Evolutionary conservation across 2,113 vertebrate genomes (phyloP).

Genomic region (Fulmarus glacialis): DNA sequence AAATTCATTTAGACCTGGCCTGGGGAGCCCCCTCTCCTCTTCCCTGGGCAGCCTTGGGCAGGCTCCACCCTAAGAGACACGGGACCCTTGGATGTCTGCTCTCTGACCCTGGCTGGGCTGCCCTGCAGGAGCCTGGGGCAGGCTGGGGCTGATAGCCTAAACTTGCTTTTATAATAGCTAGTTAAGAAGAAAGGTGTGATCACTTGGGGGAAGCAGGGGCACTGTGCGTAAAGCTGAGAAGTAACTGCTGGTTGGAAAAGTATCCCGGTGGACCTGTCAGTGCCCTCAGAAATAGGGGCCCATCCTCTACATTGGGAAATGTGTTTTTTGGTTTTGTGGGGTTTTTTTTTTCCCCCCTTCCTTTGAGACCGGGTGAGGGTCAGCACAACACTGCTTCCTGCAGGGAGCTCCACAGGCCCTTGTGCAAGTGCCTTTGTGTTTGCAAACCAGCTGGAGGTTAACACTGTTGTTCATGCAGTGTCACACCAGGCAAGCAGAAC

Average conservation of each 20-base stretch:
- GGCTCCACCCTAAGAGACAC: not conserved
- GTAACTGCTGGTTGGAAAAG: not conserved
- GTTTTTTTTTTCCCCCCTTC: accelerated
- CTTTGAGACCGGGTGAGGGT: not conserved
- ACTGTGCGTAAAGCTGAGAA: not conserved
- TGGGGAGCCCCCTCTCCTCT: not conserved
- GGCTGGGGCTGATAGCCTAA: not conserved
- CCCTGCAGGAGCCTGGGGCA: not conserved
- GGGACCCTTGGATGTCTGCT: not conserved
- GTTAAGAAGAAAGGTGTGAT: not conserved
- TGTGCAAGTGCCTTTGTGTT: not conserved
- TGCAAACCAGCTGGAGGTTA: not conserved
- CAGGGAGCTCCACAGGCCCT: not conserved
- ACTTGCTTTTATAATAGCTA: not conserved
- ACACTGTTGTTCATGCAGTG: not conserved
- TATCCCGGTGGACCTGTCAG: not conserved
- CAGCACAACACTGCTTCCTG: not conserved
- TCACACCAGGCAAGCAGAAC: not conserved
- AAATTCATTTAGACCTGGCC: not conserved
- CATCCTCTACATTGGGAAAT: not conserved
- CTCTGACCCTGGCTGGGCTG: not conserved
- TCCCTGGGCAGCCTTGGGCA: not conserved
- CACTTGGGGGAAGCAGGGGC: not conserved
- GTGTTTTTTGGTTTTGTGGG: not conserved
- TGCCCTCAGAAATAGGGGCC: not conserved